Evolutionary conservation across 2,797 vertebrate genomes (phyloP), one percentile per base, ranked within the genome.

Genomic region (Gallinago stenura): DNA sequence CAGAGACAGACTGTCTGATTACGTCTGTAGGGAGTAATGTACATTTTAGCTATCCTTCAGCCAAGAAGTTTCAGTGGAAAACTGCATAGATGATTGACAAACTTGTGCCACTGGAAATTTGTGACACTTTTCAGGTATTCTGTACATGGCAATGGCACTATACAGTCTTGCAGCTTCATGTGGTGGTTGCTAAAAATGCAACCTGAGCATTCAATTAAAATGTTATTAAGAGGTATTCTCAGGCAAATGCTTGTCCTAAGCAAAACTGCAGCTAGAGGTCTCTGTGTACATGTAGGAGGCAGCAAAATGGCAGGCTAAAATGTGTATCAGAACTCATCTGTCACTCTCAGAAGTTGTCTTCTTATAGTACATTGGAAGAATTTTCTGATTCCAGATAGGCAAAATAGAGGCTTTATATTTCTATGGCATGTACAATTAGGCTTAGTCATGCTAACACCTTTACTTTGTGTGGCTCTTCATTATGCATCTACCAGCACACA

Each of bases 211-310:
- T 95, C 46, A 76, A 77, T 90, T 87, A 68, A 90, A 78, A 80
- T 82, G 0, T 22, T 66, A 69, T 79, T 60, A 66, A 91, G 79
- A 14, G 13, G 15, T 75, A 39, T 87, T 94, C 33, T 88, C 33
- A 61, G 70, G 48, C n/a, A 93, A 91, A 80, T 57, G 33, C 71
- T 80, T 91, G 95, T 89, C 48, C 31, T 95, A 71, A 81, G 61
- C 22, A 51, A 79, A 95, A 31, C 14, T 66, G 72, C 95, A 95
- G 90, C 96, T 96, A 97, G 95, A 68, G 91, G 90, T 96, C 95
- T 94, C 95, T 95, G 78, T 93, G 61, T 72, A 45, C 90, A 82
- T 78, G 43, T 41, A 53, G 62, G 48, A 97, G 37, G 30, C 73
- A 91, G 87, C 7, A 86, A 82, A 86, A 72, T 54, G 26, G 25